Evolutionary conservation across 2,888 invertebrate genomes (phyloP).

Genomic region (Dryomyza anilis): DNA sequence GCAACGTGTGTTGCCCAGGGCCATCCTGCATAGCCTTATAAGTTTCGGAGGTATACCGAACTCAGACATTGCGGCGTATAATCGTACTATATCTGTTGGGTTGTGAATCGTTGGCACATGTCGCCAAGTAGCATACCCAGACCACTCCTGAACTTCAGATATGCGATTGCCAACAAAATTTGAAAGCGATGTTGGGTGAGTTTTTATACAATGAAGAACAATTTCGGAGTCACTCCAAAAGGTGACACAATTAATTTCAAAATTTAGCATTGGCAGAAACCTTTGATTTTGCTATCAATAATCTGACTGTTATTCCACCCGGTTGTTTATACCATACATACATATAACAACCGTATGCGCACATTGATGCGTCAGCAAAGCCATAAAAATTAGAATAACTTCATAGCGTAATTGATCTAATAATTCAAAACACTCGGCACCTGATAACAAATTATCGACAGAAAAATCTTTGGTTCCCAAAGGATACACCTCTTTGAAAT

Average conservation of each 20-base stretch:
- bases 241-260: background rate
- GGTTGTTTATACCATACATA: background rate
- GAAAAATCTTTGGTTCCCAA: background rate
- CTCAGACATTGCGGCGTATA: too few species aligned
- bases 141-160: background rate
- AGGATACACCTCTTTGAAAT: background rate
- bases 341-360: slow-evolving; percentile 19
- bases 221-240: slow-evolving; percentile 1
- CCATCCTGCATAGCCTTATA: too few species aligned
- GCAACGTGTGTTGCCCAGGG: too few species aligned
- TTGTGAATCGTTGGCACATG: background rate
- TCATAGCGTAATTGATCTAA: background rate
- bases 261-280: background rate
- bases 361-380: slow-evolving; percentile 14
- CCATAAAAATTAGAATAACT: slow-evolving; percentile 5
- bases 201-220: background rate
- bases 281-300: slow-evolving; percentile 7
- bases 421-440: background rate
- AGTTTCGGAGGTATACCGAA: too few species aligned
- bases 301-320: background rate
- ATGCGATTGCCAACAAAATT: background rate
- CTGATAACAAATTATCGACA: background rate
- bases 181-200: background rate
- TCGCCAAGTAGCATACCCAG: background rate
- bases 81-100: too few species aligned